A percentile compares a stretch with the other conserved stretches of the same genome.
Conservation (phyloP, 2,888 invertebrate genomes). For the Cerastoderma edule region DNA sequence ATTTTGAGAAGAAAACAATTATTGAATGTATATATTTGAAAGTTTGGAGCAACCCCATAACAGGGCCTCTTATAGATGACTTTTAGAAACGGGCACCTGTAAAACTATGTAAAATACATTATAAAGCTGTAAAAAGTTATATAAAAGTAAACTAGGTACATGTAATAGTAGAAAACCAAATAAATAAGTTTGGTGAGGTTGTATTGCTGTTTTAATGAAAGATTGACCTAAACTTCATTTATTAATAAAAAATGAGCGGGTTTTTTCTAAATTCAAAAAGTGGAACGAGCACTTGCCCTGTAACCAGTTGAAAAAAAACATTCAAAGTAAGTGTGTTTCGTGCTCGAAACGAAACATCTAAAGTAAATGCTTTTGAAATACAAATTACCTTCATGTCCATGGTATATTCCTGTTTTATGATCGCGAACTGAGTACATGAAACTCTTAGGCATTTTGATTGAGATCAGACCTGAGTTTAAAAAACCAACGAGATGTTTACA, state of each 20-base stretch:
- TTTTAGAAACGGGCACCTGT: no score
- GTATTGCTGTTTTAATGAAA: no score
- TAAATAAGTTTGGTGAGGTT: no score
- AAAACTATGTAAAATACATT: no score
- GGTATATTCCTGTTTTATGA: conserved; percentile 68
- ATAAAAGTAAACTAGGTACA: no score
- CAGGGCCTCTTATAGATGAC: no score
- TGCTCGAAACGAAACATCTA: not conserved
- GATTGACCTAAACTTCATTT: no score
- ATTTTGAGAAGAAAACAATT: no score
- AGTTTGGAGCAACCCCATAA: no score
- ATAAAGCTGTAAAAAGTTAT: no score
- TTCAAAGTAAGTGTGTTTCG: not conserved
- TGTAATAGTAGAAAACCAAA: no score
- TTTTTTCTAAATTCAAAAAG: conserved; percentile 43
- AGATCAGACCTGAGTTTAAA: not conserved
- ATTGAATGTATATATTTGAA: no score
- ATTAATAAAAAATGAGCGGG: conserved; percentile 25
- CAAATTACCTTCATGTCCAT: conserved; percentile 60
- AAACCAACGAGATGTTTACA: not conserved
- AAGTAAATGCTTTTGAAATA: not conserved
- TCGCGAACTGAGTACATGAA: conserved; percentile 70
- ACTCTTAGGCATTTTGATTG: conserved; percentile 73
- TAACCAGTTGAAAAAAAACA: not conserved
- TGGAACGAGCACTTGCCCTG: not conserved